These are phyloP conservation scores for Sus cebifrons DNA, from an alignment of 2,797 vertebrate genomes.

Conservation along the genomic window DNA sequence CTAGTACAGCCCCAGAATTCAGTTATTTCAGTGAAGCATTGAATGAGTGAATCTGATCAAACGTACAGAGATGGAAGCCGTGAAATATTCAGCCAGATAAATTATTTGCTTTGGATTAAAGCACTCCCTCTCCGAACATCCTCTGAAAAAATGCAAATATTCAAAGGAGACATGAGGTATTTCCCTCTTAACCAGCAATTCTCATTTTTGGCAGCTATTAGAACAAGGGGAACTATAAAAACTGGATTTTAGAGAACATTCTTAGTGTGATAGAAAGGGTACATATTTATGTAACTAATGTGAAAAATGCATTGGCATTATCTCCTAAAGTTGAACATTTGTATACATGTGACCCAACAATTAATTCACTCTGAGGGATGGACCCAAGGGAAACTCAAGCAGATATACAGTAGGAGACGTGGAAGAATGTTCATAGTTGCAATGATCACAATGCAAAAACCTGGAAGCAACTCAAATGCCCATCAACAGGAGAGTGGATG, in stretches of 20 bases:
- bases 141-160: slow-evolving; percentile 61
- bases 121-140: slow-evolving; percentile 11
- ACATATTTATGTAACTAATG: slow-evolving; percentile 61
- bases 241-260: slow-evolving; percentile 55
- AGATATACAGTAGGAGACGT: not conserved
- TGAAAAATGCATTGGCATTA: slow-evolving; percentile 46
- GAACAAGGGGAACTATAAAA: slow-evolving; percentile 42
- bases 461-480: not conserved
- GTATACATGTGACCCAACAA: slow-evolving; percentile 1
- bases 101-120: slow-evolving; percentile 56
- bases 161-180: slow-evolving; percentile 20
- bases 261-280: slow-evolving; percentile 23
- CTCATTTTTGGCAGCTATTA: slow-evolving; percentile 50
- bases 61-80: not conserved
- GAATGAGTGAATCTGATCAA: not conserved
- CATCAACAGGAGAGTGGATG: not conserved
- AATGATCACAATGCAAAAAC: not conserved
- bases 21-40: not conserved
- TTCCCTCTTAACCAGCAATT: slow-evolving; percentile 31
- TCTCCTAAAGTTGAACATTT: slow-evolving; percentile 44
- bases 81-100: slow-evolving; percentile 21
- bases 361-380: not conserved
- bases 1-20: not conserved
- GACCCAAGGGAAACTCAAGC: not conserved
- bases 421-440: not conserved